Conservation (phyloP, 1,140 invertebrate species). For the Acyrthosiphon pisum region DNA sequence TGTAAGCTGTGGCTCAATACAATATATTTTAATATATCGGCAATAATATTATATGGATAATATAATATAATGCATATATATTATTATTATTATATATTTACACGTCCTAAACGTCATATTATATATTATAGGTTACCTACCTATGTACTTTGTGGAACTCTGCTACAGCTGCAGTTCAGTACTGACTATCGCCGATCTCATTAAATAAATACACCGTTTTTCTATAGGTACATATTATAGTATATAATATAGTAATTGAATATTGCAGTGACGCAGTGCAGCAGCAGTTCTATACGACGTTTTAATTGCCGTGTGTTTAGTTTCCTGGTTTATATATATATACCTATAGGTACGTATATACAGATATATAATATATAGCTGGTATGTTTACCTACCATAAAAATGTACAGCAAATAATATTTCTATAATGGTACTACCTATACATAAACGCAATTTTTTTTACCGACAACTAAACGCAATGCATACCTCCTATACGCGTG, state of each 20-base stretch:
- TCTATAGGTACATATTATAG: background rate
- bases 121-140: background rate
- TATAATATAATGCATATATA: too few species aligned
- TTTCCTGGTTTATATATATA: background rate
- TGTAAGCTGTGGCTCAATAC: too few species aligned
- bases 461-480: background rate
- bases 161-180: background rate
- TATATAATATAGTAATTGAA: background rate
- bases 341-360: too few species aligned
- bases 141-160: background rate
- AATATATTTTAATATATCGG: too few species aligned
- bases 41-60: too few species aligned
- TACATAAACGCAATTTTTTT: background rate
- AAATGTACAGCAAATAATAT: background rate
- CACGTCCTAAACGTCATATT: background rate
- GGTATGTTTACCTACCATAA: background rate
- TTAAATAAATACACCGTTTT: background rate
- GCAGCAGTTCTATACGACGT: background rate
- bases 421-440: background rate
- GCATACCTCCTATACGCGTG: background rate
- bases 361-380: background rate
- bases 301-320: background rate
- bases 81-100: background rate
- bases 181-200: background rate
- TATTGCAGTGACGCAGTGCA: background rate